phyloP scores from a whole-genome alignment of 2,888 invertebrate species.

The Scrobipalpa atriplicella region DNA sequence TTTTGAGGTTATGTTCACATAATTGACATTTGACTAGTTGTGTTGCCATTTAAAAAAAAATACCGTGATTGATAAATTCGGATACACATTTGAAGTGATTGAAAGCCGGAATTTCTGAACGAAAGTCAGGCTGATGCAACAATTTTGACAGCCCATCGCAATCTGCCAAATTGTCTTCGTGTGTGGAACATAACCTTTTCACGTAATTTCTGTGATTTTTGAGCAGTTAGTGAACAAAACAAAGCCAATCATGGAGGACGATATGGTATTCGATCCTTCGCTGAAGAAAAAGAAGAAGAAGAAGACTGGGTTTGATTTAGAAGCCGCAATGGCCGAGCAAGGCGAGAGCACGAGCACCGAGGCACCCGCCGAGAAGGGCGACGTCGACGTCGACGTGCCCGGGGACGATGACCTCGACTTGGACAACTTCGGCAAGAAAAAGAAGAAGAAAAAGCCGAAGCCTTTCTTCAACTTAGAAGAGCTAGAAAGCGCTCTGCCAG shows the following conservation, averaged over 20 bases:
- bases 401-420: conserved; percentile 90
- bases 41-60: conserved; percentile 16
- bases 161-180: conserved; percentile 59
- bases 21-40: background rate
- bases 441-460: conserved; percentile 95
- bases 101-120: conserved; percentile 35
- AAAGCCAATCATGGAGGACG: conserved; percentile 73
- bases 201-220: conserved; percentile 32
- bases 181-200: conserved; percentile 60
- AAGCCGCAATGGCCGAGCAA: conserved; percentile 88
- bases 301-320: conserved; percentile 96
- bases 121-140: conserved; percentile 66
- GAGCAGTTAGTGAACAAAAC: conserved; percentile 38
- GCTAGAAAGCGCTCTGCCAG: conserved; percentile 89
- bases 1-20: conserved; percentile 24
- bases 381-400: conserved; percentile 84
- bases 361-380: conserved; percentile 69
- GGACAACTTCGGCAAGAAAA: conserved; percentile 93
- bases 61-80: background rate
- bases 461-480: conserved; percentile 94
- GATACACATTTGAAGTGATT: conserved; percentile 18
- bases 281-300: conserved; percentile 98
- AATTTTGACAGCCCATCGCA: conserved; percentile 59
- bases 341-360: conserved; percentile 81
- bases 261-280: conserved; percentile 92